phyloP scores from a whole-genome alignment of 2,797 vertebrate species.

The Monodelphis domestica region DNA sequence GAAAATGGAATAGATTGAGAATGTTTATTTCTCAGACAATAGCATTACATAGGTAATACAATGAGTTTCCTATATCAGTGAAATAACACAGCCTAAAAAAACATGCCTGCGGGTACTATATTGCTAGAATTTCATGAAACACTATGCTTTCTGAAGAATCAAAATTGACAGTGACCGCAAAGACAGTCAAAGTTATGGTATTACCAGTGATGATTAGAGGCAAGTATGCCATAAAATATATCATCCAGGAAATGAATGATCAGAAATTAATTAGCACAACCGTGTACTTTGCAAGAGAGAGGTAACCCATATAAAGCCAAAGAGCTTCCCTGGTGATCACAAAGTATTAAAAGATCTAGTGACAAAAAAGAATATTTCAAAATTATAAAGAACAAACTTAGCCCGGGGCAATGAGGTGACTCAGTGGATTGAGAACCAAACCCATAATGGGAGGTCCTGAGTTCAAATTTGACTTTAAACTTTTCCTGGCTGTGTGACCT shows the following conservation, averaged over 20 bases:
- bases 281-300: neutral
- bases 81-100: neutral
- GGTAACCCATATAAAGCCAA: neutral
- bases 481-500: too few relatives aligned
- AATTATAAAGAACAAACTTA: neutral
- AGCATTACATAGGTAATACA: neutral
- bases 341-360: neutral
- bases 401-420: too few relatives aligned
- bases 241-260: too few relatives aligned
- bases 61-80: neutral
- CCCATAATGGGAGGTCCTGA: too few relatives aligned
- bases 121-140: neutral
- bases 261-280: too few relatives aligned
- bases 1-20: neutral
- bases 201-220: too few relatives aligned
- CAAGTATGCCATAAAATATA: neutral
- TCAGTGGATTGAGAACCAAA: too few relatives aligned
- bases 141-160: neutral
- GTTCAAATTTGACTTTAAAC: too few relatives aligned
- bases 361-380: neutral
- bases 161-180: neutral
- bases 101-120: neutral
- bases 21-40: neutral
- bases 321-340: neutral
- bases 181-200: neutral